Evolutionary conservation across 2,113 vertebrate genomes (phyloP).

Genomic region (Psephotus haematonotus): DNA sequence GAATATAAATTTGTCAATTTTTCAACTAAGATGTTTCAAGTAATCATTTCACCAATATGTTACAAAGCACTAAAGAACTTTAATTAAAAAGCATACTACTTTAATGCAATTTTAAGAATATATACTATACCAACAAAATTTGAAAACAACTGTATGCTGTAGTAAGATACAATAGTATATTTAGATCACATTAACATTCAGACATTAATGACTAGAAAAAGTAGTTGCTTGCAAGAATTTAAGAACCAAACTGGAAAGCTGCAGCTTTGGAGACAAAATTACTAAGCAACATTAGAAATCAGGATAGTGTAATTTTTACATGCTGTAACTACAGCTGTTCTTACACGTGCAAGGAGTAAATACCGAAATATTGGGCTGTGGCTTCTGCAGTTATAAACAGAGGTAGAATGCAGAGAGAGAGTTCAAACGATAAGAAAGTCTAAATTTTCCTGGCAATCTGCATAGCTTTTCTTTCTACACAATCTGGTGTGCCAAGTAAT

Average conservation of each 20-base stretch:
- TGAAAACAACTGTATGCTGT: background rate
- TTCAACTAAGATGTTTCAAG: background rate
- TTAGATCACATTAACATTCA: background rate
- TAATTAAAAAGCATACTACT: background rate
- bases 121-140: background rate
- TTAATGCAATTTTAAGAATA: background rate
- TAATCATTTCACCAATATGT: background rate
- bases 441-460: background rate
- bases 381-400: background rate
- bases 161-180: background rate
- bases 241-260: background rate
- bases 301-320: background rate
- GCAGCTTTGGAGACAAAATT: background rate
- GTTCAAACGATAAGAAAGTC: background rate
- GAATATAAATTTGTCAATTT: background rate
- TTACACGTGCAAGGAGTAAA: background rate
- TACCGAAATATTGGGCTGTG: background rate
- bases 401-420: background rate
- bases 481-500: background rate
- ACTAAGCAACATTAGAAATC: background rate
- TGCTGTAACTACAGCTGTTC: background rate
- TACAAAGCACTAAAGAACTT: background rate
- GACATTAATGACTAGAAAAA: background rate
- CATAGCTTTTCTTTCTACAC: background rate
- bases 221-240: background rate